These are phyloP conservation scores for Drosophila punjabiensis DNA, from an alignment of 1,140 invertebrate species.

Conservation along the genomic window DNA sequence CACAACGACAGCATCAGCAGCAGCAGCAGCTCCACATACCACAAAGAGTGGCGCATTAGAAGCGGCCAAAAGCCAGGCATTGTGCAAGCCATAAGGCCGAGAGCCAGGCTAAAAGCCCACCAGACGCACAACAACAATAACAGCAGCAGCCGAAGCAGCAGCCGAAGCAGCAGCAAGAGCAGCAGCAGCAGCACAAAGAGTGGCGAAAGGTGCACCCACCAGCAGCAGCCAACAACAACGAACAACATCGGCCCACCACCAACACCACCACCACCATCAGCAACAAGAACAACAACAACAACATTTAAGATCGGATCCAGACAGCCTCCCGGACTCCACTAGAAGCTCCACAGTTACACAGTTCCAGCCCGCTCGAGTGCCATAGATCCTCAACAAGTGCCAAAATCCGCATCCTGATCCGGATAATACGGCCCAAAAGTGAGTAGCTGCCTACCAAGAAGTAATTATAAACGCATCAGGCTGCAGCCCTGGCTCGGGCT, in stretches of 20 bases:
- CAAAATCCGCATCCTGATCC: slow-evolving; percentile 62
- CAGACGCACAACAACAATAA: slow-evolving; percentile 46
- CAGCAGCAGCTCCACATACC: slow-evolving; percentile 53
- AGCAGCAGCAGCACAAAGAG: slow-evolving; percentile 54
- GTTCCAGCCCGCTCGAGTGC: slow-evolving; percentile 57
- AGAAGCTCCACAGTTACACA: slow-evolving; percentile 26
- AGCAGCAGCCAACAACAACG: slow-evolving; percentile 46
- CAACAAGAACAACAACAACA: slow-evolving; percentile 15
- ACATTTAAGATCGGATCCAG: slow-evolving; percentile 13
- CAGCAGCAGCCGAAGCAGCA: slow-evolving; percentile 31
- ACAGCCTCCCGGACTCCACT: slow-evolving; percentile 19
- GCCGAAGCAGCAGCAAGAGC: slow-evolving; percentile 24
- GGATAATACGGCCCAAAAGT: slow-evolving; percentile 48
- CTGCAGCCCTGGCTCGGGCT: slow-evolving; percentile 56
- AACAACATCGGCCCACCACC: slow-evolving; percentile 31
- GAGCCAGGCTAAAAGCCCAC: slow-evolving; percentile 45
- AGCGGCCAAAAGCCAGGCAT: slow-evolving; percentile 53
- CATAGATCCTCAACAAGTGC: slow-evolving; percentile 72
- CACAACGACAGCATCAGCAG: slow-evolving; percentile 15
- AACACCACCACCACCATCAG: background rate
- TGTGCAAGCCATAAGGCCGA: slow-evolving; percentile 57
- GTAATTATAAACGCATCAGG: slow-evolving; percentile 80
- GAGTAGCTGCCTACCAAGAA: slow-evolving; percentile 57
- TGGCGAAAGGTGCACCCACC: slow-evolving; percentile 78
- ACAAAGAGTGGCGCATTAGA: slow-evolving; percentile 56